Evolutionary conservation across 2,888 invertebrate species (phyloP).

Genomic region (Hyles lineata): DNA sequence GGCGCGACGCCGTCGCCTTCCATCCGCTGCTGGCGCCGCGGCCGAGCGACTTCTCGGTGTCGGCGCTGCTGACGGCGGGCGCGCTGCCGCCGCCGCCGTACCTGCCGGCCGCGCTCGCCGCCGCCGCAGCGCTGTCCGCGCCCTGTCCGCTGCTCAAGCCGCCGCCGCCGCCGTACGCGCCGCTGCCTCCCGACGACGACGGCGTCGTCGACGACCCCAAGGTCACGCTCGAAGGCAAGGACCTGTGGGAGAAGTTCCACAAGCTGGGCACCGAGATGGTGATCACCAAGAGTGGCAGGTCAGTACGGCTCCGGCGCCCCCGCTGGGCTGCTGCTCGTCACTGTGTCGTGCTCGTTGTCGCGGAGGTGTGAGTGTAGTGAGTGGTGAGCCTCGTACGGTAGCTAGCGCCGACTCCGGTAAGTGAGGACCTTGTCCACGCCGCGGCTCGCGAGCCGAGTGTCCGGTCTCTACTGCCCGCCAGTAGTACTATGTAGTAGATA

Average conservation of each 20-base stretch:
- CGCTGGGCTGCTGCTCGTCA: slow-evolving; percentile 60
- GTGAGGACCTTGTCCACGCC: slow-evolving; percentile 17
- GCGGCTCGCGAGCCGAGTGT: background rate
- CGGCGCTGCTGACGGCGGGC: slow-evolving; percentile 93
- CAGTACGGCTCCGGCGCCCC: slow-evolving; percentile 77
- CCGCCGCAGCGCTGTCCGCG: slow-evolving; percentile 88
- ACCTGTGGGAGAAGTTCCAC: slow-evolving; percentile 99
- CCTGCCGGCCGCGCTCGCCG: slow-evolving; percentile 88
- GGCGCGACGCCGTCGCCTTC: slow-evolving; percentile 90
- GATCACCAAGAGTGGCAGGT: slow-evolving; percentile 99
- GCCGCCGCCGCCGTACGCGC: slow-evolving; percentile 90
- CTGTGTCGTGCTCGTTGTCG: slow-evolving; percentile 61
- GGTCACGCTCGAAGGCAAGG: slow-evolving; percentile 98
- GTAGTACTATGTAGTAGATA: slow-evolving; percentile 5
- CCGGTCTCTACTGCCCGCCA: background rate
- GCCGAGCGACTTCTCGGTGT: slow-evolving; percentile 97
- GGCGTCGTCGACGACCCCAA: slow-evolving; percentile 99
- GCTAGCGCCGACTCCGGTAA: slow-evolving; percentile 28
- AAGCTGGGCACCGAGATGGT: slow-evolving; percentile 99
- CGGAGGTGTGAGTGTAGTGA: slow-evolving; percentile 75
- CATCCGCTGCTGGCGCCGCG: slow-evolving; percentile 95
- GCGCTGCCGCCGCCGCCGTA: slow-evolving; percentile 89
- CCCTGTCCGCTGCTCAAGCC: slow-evolving; percentile 87
- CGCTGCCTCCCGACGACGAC: slow-evolving; percentile 96
- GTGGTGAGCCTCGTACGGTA: slow-evolving; percentile 52